These are phyloP conservation scores for Epinephelus malabaricus DNA, from an alignment of 2,797 vertebrate genomes.

Conservation along the genomic window DNA sequence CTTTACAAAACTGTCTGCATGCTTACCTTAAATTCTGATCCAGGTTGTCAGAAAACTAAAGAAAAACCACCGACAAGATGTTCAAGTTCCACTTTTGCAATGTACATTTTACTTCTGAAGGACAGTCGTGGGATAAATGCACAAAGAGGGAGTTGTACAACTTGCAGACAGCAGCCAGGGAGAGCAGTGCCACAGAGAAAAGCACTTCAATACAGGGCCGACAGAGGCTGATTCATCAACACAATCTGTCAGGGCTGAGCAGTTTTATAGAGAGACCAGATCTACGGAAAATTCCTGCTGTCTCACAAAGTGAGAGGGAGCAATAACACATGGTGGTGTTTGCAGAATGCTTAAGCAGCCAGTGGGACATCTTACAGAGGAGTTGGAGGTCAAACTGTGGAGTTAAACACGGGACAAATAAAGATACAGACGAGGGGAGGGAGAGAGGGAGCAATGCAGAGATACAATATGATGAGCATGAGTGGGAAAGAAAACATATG, in stretches of 20 bases:
- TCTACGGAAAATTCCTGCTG: conserved; percentile 65
- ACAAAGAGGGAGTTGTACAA: conserved; percentile 5
- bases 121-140: conserved; percentile 20
- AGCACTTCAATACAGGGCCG: conserved; percentile 31
- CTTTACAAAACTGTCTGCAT: not conserved
- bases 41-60: not conserved
- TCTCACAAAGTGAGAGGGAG: conserved; percentile 41
- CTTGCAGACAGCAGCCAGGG: conserved; percentile 24
- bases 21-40: not conserved
- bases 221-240: conserved; percentile 61
- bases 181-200: conserved; percentile 22
- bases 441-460: too few species aligned
- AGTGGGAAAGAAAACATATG: too few species aligned
- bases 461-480: too few species aligned
- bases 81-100: conserved; percentile 2
- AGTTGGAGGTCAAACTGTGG: conserved; percentile 64
- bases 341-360: conserved; percentile 65
- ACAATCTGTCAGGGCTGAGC: conserved; percentile 59
- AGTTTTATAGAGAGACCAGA: conserved; percentile 57
- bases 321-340: conserved; percentile 61
- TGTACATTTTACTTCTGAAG: conserved; percentile 18
- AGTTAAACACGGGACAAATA: conserved; percentile 39
- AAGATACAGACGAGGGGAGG: not conserved
- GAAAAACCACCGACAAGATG: not conserved
- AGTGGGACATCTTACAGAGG: conserved; percentile 26